These are phyloP conservation scores for Noctua janthina DNA, from an alignment of 2,888 invertebrate genomes.

Conservation along the genomic window DNA sequence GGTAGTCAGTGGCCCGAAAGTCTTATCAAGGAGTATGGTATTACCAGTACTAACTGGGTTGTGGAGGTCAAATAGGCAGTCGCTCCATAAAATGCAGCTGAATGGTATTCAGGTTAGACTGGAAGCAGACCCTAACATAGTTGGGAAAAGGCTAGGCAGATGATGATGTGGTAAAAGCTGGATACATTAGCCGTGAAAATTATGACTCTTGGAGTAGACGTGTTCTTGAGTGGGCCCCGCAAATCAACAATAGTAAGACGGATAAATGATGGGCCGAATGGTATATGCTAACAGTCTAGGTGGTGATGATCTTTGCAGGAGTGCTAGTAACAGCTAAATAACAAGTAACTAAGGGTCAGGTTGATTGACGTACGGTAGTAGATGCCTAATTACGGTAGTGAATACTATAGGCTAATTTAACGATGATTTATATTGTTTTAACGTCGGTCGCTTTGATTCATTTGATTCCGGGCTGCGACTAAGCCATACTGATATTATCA, in stretches of 20 bases:
- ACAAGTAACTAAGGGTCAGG: neutral
- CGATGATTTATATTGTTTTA: neutral
- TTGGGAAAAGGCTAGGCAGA: no score
- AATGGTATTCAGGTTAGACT: no score
- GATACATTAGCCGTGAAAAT: neutral
- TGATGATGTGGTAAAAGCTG: neutral
- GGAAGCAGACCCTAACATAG: no score
- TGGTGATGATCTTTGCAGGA: neutral
- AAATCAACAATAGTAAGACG: neutral
- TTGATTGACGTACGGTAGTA: accelerated
- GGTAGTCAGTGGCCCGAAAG: no score
- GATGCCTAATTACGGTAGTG: neutral
- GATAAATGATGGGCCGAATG: neutral
- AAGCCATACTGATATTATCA: neutral
- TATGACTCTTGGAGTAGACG: neutral
- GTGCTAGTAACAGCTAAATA: no score
- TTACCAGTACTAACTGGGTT: no score
- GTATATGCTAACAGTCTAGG: neutral
- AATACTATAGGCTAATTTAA: neutral
- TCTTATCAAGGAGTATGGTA: no score
- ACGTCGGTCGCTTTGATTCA: neutral
- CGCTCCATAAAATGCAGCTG: no score
- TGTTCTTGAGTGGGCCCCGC: neutral
- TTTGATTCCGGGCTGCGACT: neutral
- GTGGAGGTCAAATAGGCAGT: no score